Conservation (phyloP, 2,888 invertebrate genomes). For the Melanchra persicariae region DNA sequence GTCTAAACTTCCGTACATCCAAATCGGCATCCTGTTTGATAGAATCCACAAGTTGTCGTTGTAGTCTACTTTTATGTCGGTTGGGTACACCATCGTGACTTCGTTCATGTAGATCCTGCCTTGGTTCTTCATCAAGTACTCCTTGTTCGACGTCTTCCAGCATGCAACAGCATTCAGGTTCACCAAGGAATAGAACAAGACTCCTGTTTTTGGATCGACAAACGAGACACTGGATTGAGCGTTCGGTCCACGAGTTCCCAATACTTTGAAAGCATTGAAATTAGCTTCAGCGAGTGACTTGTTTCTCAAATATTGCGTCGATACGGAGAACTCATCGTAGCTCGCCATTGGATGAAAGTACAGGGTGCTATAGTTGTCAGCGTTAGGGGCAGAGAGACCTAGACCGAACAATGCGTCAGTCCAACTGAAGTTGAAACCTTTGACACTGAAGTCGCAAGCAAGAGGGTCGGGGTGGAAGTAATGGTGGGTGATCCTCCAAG, state of each 20-base stretch:
- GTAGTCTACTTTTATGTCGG: slow-evolving; percentile 94
- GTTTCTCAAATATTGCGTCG: slow-evolving; percentile 92
- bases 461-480: slow-evolving; percentile 93
- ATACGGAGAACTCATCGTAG: slow-evolving; percentile 94
- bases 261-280: slow-evolving; percentile 92
- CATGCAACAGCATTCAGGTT: slow-evolving; percentile 95
- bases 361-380: slow-evolving; percentile 93
- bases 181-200: slow-evolving; percentile 94
- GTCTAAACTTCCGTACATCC: slow-evolving; percentile 92
- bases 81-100: slow-evolving; percentile 94
- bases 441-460: slow-evolving; percentile 93
- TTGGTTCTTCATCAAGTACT: slow-evolving; percentile 93
- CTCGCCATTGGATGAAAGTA: slow-evolving; percentile 96
- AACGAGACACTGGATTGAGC: slow-evolving; percentile 94
- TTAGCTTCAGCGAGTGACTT: slow-evolving; percentile 89
- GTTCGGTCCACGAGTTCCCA: slow-evolving; percentile 93
- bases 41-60: slow-evolving; percentile 94
- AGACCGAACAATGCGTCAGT: slow-evolving; percentile 95
- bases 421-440: slow-evolving; percentile 93
- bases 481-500: slow-evolving; percentile 94
- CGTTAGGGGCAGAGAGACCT: slow-evolving; percentile 92
- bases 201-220: slow-evolving; percentile 93
- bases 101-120: slow-evolving; percentile 93
- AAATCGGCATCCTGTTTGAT: slow-evolving; percentile 93
- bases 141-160: slow-evolving; percentile 93